phyloP scores from a whole-genome alignment of 2,797 vertebrate genomes.

The Pterois miles region DNA sequence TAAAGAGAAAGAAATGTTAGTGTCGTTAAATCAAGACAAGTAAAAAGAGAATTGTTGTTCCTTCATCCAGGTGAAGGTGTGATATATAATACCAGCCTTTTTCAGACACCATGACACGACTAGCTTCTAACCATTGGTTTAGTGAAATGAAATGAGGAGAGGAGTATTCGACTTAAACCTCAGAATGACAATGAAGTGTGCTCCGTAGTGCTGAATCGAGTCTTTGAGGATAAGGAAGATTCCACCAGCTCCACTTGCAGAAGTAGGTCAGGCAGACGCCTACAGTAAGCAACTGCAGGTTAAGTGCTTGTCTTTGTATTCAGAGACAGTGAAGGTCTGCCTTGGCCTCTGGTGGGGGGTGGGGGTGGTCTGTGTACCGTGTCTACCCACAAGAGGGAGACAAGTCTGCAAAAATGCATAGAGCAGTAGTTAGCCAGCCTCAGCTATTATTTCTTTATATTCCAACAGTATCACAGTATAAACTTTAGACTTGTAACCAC shows the following conservation, averaged over 20 bases:
- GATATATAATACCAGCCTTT: constrained; percentile 1
- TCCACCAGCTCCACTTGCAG: constrained; percentile 65
- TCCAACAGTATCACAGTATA: neutral
- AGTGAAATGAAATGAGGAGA: constrained; percentile 33
- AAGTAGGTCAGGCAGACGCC: constrained; percentile 81
- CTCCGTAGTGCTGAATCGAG: constrained; percentile 54
- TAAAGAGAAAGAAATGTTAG: neutral
- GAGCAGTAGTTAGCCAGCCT: constrained; percentile 9
- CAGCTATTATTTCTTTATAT: constrained; percentile 7
- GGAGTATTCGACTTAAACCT: constrained; percentile 48
- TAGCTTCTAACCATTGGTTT: constrained; percentile 14
- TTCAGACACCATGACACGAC: neutral
- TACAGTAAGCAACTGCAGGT: constrained; percentile 78
- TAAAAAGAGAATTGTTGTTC: neutral
- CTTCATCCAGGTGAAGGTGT: constrained; percentile 12
- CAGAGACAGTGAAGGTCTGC: constrained; percentile 68
- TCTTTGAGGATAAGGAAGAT: constrained; percentile 70
- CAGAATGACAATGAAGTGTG: constrained; percentile 47
- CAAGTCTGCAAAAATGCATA: constrained; percentile 63
- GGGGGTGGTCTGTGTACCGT: constrained; percentile 42
- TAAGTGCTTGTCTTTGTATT: constrained; percentile 81
- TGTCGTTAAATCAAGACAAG: neutral
- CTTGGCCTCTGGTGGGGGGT: constrained; percentile 47
- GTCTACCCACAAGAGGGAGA: constrained; percentile 82
- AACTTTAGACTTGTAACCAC: neutral